Percentiles rank a stretch among this genome's conserved stretches.
Evolutionary conservation across 92 coral and sea anemone genomes (phyloP).

Genomic region (Phenganax stokvisi): DNA sequence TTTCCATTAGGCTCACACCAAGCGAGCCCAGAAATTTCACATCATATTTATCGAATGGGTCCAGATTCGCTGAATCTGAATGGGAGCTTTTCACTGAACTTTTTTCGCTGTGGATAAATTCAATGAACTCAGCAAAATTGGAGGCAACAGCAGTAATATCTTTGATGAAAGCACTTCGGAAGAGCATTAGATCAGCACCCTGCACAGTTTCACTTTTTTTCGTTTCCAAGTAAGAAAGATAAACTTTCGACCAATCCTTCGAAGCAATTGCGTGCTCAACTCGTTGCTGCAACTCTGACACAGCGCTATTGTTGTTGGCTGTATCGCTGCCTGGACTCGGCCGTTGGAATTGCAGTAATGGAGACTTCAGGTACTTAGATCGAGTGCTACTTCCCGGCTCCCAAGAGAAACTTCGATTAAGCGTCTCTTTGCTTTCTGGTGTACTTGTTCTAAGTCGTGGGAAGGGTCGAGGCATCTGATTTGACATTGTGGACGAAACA

Average conservation of each 20-base stretch:
- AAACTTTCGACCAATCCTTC: constrained; percentile 10
- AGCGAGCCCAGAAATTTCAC: constrained; percentile 5
- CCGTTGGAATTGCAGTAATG: neutral
- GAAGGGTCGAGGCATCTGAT: neutral
- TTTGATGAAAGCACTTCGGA: constrained; percentile 18
- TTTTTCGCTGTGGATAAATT: neutral
- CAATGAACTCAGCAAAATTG: constrained; percentile 15
- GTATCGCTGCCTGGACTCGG: neutral
- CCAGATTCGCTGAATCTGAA: neutral
- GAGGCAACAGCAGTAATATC: neutral
- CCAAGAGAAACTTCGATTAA: constrained; percentile 31
- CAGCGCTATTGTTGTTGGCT: neutral
- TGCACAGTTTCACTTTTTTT: neutral
- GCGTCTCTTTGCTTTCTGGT: neutral
- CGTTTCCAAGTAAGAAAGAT: neutral
- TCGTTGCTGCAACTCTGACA: constrained; percentile 2
- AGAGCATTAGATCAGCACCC: neutral
- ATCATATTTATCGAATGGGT: constrained; percentile 21
- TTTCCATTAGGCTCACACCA: constrained; percentile 32
- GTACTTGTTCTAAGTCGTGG: neutral
- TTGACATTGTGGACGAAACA: neutral
- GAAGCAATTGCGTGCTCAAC: neutral
- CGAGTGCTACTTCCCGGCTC: constrained; percentile 2
- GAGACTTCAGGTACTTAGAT: neutral
- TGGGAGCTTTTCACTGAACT: neutral